Base-by-base conservation (phyloP, 2,888 invertebrate species). In the Lymantria monacha region DNA sequence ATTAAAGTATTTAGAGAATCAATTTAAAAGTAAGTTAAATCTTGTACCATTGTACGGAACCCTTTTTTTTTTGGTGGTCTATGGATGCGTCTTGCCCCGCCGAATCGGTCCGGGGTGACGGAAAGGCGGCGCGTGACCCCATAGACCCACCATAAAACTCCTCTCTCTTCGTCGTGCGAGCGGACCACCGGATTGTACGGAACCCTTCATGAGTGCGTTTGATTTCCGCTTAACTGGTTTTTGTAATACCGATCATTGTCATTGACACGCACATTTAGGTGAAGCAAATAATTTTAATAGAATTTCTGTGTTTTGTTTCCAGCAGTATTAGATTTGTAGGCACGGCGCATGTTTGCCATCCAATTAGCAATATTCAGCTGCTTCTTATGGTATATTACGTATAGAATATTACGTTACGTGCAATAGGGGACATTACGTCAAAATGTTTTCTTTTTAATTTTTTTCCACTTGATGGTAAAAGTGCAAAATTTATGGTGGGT, bases 341-440 rank as follows among this genome's bases (percentile, higher is more conserved):
- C 53, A 48, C 30, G 13, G 30, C 7, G n/a, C 46, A 46, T 72
- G 61, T 75, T 74, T 72, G 69, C 62, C 53, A 38, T 69, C 59
- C 65, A 72, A 74, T 75, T 72, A 72, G 58, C 53, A 51, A 37
- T 46, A 37, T 43, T 51, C 12, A 33, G 38, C 3, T 12, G 7
- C 7, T 33, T 38, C 38, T 9, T 38, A 7, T 38, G 38, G n/a
- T n/a, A n/a, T 10, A 38, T n/a, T 38, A 10, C n/a, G n/a, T 38
- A n/a, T 11, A 7, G 7, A n/a, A 38, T 12, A 38, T 12, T 38
- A 38, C 33, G 11, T 33, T n/a, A 38, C 22, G 22, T 22, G 22
- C n/a, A 1, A 12, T 38, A n/a, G 11, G 12, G 1, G 11, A 38
- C n/a, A 38, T 12, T 38, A n/a, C 33, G n/a, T 33, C 38, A 38